Evolutionary conservation across 2,797 vertebrate species (phyloP), one percentile per base, ranked within the genome.

Genomic region (Moxostoma hubbsi): DNA sequence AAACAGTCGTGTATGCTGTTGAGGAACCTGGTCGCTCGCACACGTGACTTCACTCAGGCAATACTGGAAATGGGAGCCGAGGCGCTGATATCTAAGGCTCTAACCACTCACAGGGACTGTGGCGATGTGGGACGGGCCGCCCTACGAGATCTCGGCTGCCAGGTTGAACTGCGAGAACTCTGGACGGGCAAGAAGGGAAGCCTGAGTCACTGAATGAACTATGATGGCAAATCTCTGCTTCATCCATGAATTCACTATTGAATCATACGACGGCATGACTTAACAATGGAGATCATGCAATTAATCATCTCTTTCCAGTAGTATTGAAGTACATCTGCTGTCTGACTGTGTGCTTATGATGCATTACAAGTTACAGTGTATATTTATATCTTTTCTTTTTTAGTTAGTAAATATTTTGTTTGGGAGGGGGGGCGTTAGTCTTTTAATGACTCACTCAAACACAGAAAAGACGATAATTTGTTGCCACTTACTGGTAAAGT

Each of bases 31-130:
- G 97, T 98, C 16, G 85, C 95, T 5, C 95, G 94, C 9, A 94
- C 89, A 75, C 89, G 64, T 0, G 93, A 88, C 77, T 95, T 94
- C 54, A 95, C 86, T 16, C 93, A 93, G 86, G 87, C 90, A 24
- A 96, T 99, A 83, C 85, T 99, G 86, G 98, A 96, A 12, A 93
- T 99, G 95, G 98, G 98, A 11, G 98, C 96, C 0, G 97, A 98
- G 88, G 80, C 86, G 2, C 91, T 99, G 49, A 97, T 99, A 59
- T 8, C 79, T 0, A 92, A 94, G 86, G 97, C 97, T 0, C 90
- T 96, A 0, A 87, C 89, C 0, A 65, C 89, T 0, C 97, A 98
- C 87, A 82, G 79, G 6, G 96, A 98, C 89, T 97, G 96, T 0
- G 89, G 91, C 0, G 97, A 98, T 0, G 91, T 95, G 79, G 95